Base-by-base conservation (phyloP, 2,113 vertebrate genomes). In the Microtus montanus region DNA sequence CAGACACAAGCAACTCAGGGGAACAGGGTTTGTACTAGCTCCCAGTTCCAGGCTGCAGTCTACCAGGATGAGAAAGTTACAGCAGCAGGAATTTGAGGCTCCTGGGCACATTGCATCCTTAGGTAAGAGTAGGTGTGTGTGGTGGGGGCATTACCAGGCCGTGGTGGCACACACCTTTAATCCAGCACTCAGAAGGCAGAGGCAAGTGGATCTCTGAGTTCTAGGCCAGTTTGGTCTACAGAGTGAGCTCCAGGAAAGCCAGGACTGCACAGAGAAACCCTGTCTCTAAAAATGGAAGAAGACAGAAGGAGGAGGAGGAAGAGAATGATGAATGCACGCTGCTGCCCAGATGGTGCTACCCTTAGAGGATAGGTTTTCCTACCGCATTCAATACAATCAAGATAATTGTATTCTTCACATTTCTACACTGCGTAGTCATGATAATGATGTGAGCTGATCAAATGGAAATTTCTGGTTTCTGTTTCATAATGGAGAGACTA, bases 381-480 rank as follows among this genome's bases (percentile, higher is more conserved):
- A 41, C 13, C 14, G 5, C 82, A 30, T 19, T 64, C 30, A 44
- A 84, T 84, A 26, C 24, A 8, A 30, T 44, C 26, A 84, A 84
- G 28, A 64, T 44, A 64, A 64, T 61, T 52, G 49, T 52, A 52
- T 52, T 52, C 75, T 87, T 95, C 84, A 41, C n/a, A n/a, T 93
- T 77, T 88, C 61, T 86, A 22, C 10, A 8, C 58, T 93, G 89
- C 47, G 35, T 63, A 89, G 77, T 92, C 75, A 64, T 61, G 41
- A 87, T 84, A 80, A 90, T 90, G 22, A 38, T 64, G n/a, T 52
- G 80, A 74, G 10, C 87, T 87, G 70, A 90, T 14, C 26, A 35
- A 88, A 68, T 92, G 63, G 15, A 87, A 87, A 84, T 89, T 91
- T 78, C 95, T 94, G 54, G 41, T 70, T 95, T 95, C 74, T 47